phyloP scores from a whole-genome alignment of 2,888 invertebrate genomes.

The Pristionchus japonicus region DNA sequence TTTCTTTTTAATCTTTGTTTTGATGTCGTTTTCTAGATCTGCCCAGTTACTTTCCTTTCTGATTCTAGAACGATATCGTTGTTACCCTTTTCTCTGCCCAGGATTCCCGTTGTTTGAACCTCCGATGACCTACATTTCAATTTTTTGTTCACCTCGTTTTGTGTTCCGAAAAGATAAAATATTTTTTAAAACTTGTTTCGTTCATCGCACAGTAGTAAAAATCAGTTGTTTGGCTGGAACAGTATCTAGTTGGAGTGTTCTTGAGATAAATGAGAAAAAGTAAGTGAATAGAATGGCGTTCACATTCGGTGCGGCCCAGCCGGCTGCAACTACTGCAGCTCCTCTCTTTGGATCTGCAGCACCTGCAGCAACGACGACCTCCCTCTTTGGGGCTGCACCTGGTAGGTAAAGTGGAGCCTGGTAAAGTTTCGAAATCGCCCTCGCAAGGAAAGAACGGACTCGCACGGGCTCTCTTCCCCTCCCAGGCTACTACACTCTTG shows the following conservation, averaged over 20 bases:
- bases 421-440: too few relatives aligned
- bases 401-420: neutral
- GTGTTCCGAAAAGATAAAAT: neutral
- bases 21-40: conserved; percentile 1
- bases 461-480: neutral
- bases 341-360: conserved; percentile 49
- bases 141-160: neutral
- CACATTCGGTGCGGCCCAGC: conserved; percentile 44
- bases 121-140: conserved; percentile 18
- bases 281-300: conserved; percentile 46
- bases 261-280: too few relatives aligned
- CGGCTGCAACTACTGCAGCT: conserved; percentile 46
- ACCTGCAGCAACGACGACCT: conserved; percentile 46
- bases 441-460: neutral
- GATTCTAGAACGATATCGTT: conserved; percentile 20
- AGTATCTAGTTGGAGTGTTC: neutral
- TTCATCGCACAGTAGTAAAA: neutral
- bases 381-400: conserved; percentile 52
- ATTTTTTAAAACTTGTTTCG: neutral
- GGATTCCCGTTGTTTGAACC: conserved; percentile 12
- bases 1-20: neutral
- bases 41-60: neutral
- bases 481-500: neutral
- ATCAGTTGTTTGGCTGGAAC: conserved; percentile 5
- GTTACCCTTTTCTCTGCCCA: neutral